These are phyloP conservation scores for Malurus splendens DNA, from an alignment of 2,797 vertebrate species.

Conservation along the genomic window DNA sequence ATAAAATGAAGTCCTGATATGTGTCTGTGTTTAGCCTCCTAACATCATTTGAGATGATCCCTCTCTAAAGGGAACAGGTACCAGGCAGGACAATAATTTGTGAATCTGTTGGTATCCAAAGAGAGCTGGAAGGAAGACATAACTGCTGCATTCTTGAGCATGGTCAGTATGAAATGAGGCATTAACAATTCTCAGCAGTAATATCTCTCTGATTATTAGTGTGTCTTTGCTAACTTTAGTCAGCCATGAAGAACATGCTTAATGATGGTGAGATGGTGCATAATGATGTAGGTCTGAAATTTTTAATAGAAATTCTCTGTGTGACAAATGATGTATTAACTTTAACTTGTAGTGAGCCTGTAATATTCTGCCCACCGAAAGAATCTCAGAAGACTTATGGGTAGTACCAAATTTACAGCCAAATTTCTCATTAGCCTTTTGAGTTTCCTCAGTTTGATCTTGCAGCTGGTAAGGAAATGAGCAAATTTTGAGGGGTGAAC, in stretches of 20 bases:
- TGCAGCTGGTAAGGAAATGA: neutral
- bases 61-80: neutral
- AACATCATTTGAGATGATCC: neutral
- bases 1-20: neutral
- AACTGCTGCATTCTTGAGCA: neutral
- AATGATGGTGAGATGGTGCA: neutral
- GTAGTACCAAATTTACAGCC: neutral
- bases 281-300: slow-evolving; percentile 16
- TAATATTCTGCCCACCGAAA: neutral
- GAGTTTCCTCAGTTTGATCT: neutral
- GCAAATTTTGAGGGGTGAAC: neutral
- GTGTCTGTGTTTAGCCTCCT: neutral
- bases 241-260: slow-evolving; percentile 31
- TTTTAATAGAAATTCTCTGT: neutral
- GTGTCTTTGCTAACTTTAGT: slow-evolving; percentile 41
- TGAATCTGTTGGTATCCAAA: neutral
- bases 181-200: slow-evolving; percentile 12
- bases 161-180: neutral
- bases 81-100: neutral
- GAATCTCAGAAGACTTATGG: neutral
- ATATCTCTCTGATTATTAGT: neutral
- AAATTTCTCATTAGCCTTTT: neutral
- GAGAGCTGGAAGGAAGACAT: neutral
- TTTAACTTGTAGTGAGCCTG: neutral
- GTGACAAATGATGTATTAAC: slow-evolving; percentile 20